These are phyloP conservation scores for Drosophila kepulauana DNA, from an alignment of 1,140 invertebrate genomes.

Conservation along the genomic window DNA sequence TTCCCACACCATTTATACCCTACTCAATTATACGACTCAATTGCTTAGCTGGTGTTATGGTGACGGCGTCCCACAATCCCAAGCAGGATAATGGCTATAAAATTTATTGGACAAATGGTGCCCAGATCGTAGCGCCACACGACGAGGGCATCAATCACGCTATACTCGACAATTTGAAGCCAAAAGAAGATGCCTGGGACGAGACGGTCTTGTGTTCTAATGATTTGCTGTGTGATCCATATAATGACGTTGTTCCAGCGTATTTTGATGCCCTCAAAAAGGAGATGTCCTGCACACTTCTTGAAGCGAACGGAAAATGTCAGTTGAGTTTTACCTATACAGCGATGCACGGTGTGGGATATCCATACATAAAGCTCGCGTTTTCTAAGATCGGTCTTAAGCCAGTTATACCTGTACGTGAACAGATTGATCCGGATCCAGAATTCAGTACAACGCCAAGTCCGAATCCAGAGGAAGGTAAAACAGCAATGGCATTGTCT, in stretches of 20 bases:
- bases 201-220: conserved; percentile 55
- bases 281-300: conserved; percentile 43
- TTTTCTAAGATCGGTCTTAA: conserved; percentile 92
- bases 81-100: conserved; percentile 99
- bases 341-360: conserved; percentile 99
- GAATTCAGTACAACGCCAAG: conserved; percentile 97
- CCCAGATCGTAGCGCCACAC: conserved; percentile 96
- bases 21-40: conserved; percentile 90
- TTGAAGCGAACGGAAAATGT: conserved; percentile 68
- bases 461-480: conserved; percentile 99
- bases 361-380: conserved; percentile 91
- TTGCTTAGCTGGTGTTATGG: conserved; percentile 94
- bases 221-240: conserved; percentile 55
- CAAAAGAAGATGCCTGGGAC: conserved; percentile 72
- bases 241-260: conserved; percentile 52
- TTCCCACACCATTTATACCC: conserved; percentile 89
- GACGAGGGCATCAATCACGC: conserved; percentile 94
- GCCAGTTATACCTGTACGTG: conserved; percentile 91
- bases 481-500: conserved; percentile 92
- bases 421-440: conserved; percentile 96
- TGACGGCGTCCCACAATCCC: conserved; percentile 99
- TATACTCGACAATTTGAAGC: conserved; percentile 92
- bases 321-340: conserved; percentile 88
- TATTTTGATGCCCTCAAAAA: conserved; percentile 60
- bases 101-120: conserved; percentile 93